phyloP scores from a whole-genome alignment of 2,113 vertebrate species.

The Coryphaenoides rupestris region DNA sequence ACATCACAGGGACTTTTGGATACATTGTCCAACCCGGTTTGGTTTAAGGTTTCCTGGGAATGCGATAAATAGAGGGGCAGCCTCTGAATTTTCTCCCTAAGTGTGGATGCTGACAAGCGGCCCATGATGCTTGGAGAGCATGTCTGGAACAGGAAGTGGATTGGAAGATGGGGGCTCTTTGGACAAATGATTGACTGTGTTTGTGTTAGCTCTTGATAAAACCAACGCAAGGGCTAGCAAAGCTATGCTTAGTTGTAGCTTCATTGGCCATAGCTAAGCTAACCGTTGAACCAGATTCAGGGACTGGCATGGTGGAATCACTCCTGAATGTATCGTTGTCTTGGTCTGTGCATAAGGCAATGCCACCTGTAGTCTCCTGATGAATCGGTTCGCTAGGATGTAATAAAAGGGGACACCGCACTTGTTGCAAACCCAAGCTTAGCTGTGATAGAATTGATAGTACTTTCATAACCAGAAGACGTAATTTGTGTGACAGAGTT shows the following conservation, averaged over 20 bases:
- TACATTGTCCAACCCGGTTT: constrained; percentile 19
- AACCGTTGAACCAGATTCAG: background rate
- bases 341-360: background rate
- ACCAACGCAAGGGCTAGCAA: background rate
- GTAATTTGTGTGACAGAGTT: constrained; percentile 1
- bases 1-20: constrained; percentile 28
- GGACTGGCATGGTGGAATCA: constrained; percentile 1
- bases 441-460: constrained; percentile 49
- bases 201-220: constrained; percentile 5
- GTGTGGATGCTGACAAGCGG: constrained; percentile 70
- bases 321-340: background rate
- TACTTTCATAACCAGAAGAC: constrained; percentile 28
- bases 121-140: constrained; percentile 57
- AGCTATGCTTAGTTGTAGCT: constrained; percentile 9
- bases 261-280: background rate
- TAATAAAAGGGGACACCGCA: constrained; percentile 21
- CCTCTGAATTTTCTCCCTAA: constrained; percentile 70
- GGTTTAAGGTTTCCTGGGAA: constrained; percentile 63
- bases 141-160: constrained; percentile 46
- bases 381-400: constrained; percentile 22
- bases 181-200: constrained; percentile 21
- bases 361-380: constrained; percentile 9
- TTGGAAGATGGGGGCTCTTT: constrained; percentile 33
- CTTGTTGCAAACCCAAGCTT: constrained; percentile 45
- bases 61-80: constrained; percentile 69